Evolutionary conservation across 92 coral and sea anemone species (phyloP), one percentile per base, ranked within the genome.

Genomic region (Nematostella vectensis): DNA sequence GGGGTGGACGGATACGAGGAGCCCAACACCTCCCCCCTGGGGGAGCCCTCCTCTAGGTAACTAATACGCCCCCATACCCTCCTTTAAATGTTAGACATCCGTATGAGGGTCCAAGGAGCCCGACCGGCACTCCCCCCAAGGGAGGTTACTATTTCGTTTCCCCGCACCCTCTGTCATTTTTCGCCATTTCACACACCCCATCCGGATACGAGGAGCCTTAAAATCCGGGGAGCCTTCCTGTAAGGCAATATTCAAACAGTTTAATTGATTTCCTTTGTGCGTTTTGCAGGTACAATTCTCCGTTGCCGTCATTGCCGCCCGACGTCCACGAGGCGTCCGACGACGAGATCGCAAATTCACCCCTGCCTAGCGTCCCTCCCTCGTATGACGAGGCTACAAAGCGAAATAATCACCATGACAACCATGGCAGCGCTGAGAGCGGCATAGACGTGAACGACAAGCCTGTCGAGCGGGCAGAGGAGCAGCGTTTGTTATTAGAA

Each of bases 351-450:
- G 45, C 63, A 9, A 54, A 40, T 25, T 57, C 27, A 21, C 72
- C 72, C 0, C 72, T 66, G 10, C 72, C 72, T 11, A 58, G 75
- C 19, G 58, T 68, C 17, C 86, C 86, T n/a, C 86, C 86, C 2
- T 26, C 66, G 3, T 79, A 67, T 39, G 71, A 72, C 40, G 65
- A 62, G 24, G 71, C 76, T 17, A 29, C 52, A 21, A 57, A 53
- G 17, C 40, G 40, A 1, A 68, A 40, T 2, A 31, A 20, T 31
- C 49, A 55, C 22, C 37, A 55, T 15, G 54, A 25, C 11, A 66
- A 55, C 24, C 53, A 54, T 51, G 55, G 72, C 18, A 66, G 72
- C 21, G 52, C 51, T 24, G 72, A 66, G 40, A 66, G 63, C 29
- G 72, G 72, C 3, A 66, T 66, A 13, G 72, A 28, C 27, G 44